Evolutionary conservation across 2,113 vertebrate species (phyloP).

Genomic region (Callospermophilus lateralis): DNA sequence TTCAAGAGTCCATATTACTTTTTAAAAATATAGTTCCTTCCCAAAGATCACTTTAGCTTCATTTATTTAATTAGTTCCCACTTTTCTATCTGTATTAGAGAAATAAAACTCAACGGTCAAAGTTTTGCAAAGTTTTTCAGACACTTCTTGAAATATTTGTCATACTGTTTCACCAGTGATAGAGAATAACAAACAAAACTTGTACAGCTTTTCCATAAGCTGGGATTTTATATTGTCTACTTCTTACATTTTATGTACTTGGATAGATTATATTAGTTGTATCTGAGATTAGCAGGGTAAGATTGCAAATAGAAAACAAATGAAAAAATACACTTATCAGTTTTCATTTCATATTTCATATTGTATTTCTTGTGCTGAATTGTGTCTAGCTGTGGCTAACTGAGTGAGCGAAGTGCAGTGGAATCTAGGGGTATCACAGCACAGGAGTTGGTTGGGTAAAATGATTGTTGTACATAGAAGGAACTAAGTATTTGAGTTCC

Average conservation of each 20-base stretch:
- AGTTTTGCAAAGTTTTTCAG: background rate
- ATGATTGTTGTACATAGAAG: background rate
- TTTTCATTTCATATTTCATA: conserved; percentile 13
- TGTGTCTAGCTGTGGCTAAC: background rate
- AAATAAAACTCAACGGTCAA: background rate
- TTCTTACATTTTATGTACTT: conserved; percentile 16
- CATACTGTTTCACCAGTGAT: background rate
- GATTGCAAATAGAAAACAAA: background rate
- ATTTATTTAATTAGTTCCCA: background rate
- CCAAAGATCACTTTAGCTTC: background rate
- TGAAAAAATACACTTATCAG: no score
- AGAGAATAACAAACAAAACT: background rate
- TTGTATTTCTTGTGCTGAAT: background rate
- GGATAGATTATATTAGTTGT: background rate
- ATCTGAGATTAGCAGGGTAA: background rate
- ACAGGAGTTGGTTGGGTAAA: background rate
- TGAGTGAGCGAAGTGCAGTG: background rate
- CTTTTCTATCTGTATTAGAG: background rate
- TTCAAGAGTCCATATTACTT: background rate
- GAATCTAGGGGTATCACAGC: background rate
- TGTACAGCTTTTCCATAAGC: background rate
- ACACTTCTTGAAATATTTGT: conserved; percentile 6
- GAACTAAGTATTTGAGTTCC: background rate
- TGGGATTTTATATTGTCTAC: background rate
- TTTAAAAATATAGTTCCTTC: background rate